A percentile compares a stretch with the other conserved stretches of the same genome.
Evolutionary conservation across 2,888 invertebrate species (phyloP).

Genomic region (Leuctra nigra): DNA sequence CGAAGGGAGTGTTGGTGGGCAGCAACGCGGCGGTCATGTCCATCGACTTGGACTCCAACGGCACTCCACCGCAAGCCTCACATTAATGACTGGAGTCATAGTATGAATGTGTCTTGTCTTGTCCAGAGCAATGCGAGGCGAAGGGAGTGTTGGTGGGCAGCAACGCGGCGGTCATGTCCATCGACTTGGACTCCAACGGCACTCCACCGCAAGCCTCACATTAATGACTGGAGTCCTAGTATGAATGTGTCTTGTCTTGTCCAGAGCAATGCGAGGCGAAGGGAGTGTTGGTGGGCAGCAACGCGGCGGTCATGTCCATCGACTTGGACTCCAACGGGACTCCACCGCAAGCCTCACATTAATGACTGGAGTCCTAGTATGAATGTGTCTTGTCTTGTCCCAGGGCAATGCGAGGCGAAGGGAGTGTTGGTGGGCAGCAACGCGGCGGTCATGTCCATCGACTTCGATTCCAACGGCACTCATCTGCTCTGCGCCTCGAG

Average conservation of each 20-base stretch:
- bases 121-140: conserved; percentile 49
- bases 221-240: too few species aligned
- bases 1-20: conserved; percentile 75
- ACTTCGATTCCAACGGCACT: conserved; percentile 87
- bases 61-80: too few species aligned
- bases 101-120: too few species aligned
- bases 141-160: conserved; percentile 83
- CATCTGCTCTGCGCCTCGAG: conserved; percentile 88
- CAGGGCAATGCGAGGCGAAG: conserved; percentile 54
- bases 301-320: conserved; percentile 91
- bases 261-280: conserved; percentile 53
- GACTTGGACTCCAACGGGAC: conserved; percentile 91
- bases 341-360: too few species aligned
- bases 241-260: too few species aligned
- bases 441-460: conserved; percentile 92
- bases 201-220: too few species aligned
- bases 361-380: too few species aligned
- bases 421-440: conserved; percentile 88
- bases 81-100: too few species aligned
- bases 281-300: conserved; percentile 84
- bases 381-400: too few species aligned
- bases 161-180: conserved; percentile 91
- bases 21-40: conserved; percentile 95
- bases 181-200: conserved; percentile 92
- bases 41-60: conserved; percentile 91